phyloP scores from a whole-genome alignment of 1,140 invertebrate genomes.

The Medauroidea extradentata region DNA sequence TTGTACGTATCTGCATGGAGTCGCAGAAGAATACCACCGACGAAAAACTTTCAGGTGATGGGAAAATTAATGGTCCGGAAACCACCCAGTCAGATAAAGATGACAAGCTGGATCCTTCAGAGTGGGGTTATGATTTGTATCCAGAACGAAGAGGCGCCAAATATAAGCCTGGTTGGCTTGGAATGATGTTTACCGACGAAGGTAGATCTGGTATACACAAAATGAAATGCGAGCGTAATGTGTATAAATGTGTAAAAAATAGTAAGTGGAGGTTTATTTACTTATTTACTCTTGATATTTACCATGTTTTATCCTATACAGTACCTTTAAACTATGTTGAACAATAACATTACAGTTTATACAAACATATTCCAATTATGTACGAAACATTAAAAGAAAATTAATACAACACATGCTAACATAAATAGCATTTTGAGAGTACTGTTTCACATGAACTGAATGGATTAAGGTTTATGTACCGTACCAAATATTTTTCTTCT shows the following conservation, averaged over 20 bases:
- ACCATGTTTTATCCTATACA: neutral
- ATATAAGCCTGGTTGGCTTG: conserved; percentile 50
- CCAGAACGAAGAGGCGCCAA: conserved; percentile 68
- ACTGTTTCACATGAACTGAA: too few species aligned
- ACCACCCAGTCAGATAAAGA: neutral
- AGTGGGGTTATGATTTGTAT: conserved; percentile 75
- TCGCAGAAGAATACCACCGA: too few species aligned
- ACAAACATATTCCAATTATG: too few species aligned
- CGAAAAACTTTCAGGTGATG: too few species aligned
- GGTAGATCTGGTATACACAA: conserved; percentile 64
- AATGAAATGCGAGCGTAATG: conserved; percentile 76
- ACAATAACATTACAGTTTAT: too few species aligned
- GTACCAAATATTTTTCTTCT: too few species aligned
- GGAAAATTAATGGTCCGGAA: neutral
- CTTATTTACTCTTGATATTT: neutral
- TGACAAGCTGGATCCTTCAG: neutral
- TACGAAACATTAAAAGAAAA: too few species aligned
- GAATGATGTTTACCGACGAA: conserved; percentile 55
- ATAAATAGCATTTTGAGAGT: too few species aligned
- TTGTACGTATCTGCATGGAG: too few species aligned
- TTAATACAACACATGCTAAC: too few species aligned
- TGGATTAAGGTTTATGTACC: too few species aligned
- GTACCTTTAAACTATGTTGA: neutral
- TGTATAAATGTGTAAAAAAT: conserved; percentile 66
- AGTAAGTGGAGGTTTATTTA: conserved; percentile 54